phyloP scores from a whole-genome alignment of 2,113 vertebrate species.

The Oreotrochilus melanogaster region DNA sequence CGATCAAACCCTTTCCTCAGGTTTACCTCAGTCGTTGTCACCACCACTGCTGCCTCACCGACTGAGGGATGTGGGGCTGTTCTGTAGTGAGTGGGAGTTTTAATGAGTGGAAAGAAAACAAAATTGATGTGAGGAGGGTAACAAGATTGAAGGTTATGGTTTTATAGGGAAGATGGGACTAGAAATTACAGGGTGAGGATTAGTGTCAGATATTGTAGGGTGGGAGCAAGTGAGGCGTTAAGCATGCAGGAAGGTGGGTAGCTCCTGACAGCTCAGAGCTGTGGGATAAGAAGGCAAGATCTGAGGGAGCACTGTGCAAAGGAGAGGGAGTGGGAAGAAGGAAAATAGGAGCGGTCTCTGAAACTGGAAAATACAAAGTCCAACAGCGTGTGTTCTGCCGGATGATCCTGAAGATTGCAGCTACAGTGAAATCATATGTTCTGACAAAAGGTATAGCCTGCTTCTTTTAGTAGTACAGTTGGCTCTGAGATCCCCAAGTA shows the following conservation, averaged over 20 bases:
- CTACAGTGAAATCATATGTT: not conserved
- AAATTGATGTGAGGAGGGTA: not conserved
- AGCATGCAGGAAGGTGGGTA: slow-evolving; percentile 49
- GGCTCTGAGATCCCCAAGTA: not conserved
- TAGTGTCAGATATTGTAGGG: slow-evolving; percentile 44
- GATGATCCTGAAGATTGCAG: not conserved
- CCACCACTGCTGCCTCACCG: too few species aligned
- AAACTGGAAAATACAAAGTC: slow-evolving; percentile 12
- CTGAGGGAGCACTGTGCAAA: not conserved
- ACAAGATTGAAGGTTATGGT: slow-evolving; percentile 49
- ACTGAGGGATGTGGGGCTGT: not conserved
- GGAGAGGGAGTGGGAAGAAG: not conserved
- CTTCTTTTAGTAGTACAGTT: not conserved
- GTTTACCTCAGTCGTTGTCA: too few species aligned
- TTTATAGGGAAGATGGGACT: slow-evolving; percentile 8
- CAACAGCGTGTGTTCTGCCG: not conserved
- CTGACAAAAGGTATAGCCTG: not conserved
- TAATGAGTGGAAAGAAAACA: slow-evolving; percentile 56
- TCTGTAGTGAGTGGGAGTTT: slow-evolving; percentile 36
- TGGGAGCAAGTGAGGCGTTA: not conserved
- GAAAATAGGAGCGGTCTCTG: not conserved
- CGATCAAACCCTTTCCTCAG: too few species aligned
- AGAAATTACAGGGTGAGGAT: slow-evolving; percentile 48
- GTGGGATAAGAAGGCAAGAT: slow-evolving; percentile 2
- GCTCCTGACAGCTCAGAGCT: slow-evolving; percentile 33